Conservation (phyloP, 2,888 invertebrate genomes). For the Sialis fuliginosa region DNA sequence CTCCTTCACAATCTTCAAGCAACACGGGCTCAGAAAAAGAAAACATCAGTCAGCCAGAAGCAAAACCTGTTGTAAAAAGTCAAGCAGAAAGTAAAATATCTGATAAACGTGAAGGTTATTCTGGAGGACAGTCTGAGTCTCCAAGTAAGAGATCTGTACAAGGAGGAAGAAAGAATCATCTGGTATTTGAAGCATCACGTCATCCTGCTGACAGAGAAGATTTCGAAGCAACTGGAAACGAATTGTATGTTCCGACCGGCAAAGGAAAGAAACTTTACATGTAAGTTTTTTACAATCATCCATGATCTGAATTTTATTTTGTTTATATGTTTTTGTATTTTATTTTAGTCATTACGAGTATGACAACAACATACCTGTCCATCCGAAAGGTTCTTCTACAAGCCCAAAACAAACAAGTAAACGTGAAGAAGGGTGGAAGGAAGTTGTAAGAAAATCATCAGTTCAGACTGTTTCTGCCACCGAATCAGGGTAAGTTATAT, state of each 20-base stretch:
- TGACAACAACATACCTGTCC: conserved; percentile 16
- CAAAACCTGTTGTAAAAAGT: conserved; percentile 7
- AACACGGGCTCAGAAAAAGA: conserved; percentile 6
- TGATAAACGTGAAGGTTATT: not conserved
- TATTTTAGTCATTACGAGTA: conserved; percentile 24
- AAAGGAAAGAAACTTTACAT: conserved; percentile 17
- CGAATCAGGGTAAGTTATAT: conserved; percentile 16
- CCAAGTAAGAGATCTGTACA: not conserved
- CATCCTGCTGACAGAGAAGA: conserved; percentile 59
- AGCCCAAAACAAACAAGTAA: conserved; percentile 49
- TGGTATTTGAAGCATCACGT: conserved; percentile 53
- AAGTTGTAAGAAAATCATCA: conserved; percentile 76
- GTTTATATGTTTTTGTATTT: not conserved
- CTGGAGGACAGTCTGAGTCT: not conserved
- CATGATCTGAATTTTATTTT: not conserved
- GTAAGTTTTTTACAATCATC: conserved; percentile 1
- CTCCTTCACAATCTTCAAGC: conserved; percentile 7
- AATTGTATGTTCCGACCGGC: conserved; percentile 31
- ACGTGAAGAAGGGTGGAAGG: conserved; percentile 92
- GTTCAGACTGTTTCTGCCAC: conserved; percentile 29
- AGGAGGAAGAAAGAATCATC: not conserved
- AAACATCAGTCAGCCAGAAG: conserved; percentile 5
- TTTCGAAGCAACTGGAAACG: conserved; percentile 51
- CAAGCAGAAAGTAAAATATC: conserved; percentile 1
- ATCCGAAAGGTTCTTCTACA: conserved; percentile 24